A percentile compares a stretch with the other conserved stretches of the same genome.
These are phyloP conservation scores for Rhabdornis inornatus DNA, from an alignment of 2,113 vertebrate genomes.

Conservation along the genomic window DNA sequence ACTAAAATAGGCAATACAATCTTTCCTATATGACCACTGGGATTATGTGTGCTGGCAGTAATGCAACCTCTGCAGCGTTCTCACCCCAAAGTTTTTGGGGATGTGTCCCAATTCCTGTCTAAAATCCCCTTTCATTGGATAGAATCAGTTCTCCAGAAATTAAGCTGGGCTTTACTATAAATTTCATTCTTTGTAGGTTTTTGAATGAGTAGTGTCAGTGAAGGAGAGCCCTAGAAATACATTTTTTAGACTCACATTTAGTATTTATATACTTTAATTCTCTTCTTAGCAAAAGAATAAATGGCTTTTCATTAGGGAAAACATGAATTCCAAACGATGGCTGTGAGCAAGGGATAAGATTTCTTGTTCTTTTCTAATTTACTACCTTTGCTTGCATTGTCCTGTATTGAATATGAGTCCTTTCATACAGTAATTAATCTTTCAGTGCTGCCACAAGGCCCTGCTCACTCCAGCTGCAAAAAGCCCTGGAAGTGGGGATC, in stretches of 20 bases:
- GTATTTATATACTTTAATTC: background rate
- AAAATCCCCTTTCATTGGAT: background rate
- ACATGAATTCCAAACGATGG: background rate
- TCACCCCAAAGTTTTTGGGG: background rate
- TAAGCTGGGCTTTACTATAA: background rate
- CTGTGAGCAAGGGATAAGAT: background rate
- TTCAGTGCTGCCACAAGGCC: background rate
- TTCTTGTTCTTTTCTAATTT: background rate
- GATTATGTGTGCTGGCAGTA: background rate
- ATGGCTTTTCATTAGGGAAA: background rate
- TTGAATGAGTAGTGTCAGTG: background rate
- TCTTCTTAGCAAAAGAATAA: background rate
- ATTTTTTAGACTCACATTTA: background rate
- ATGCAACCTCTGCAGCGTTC: background rate
- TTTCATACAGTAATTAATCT: background rate
- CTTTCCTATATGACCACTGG: background rate
- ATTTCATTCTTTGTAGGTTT: background rate
- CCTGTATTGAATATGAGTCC: background rate
- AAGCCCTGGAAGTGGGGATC: slow-evolving; percentile 3
- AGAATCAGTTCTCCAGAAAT: background rate
- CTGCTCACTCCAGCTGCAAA: background rate
- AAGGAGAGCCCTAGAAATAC: background rate
- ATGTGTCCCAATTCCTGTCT: background rate
- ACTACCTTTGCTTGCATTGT: background rate
- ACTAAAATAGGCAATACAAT: background rate